These are phyloP conservation scores for Fregetta grallaria DNA, from an alignment of 2,113 vertebrate species.

Conservation along the genomic window DNA sequence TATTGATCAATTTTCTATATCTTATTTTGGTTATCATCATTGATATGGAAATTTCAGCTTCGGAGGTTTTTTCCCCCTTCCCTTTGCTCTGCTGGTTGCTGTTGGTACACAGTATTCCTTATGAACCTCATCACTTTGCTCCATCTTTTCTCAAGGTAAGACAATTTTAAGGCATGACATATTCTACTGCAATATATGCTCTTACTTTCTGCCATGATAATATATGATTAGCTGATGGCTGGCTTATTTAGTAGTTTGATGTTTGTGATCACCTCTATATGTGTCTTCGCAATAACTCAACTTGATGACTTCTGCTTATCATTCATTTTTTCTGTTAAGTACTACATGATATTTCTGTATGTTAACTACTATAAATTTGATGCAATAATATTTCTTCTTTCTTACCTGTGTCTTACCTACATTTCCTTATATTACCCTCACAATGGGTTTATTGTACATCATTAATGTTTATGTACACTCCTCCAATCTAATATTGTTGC, in stretches of 20 bases:
- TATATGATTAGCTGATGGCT: background rate
- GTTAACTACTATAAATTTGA: background rate
- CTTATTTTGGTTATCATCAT: background rate
- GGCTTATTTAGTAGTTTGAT: background rate
- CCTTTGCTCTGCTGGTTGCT: background rate
- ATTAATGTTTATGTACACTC: background rate
- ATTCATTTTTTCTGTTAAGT: background rate
- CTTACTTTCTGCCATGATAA: background rate
- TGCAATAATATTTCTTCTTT: background rate
- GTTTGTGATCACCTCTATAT: background rate
- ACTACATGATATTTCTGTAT: background rate
- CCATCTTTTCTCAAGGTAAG: background rate
- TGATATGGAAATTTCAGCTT: background rate
- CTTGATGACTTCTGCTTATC: background rate
- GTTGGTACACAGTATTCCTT: background rate
- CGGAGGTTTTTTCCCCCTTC: background rate
- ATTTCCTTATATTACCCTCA: background rate
- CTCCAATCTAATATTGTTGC: background rate
- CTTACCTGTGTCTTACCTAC: background rate
- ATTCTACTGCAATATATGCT: background rate
- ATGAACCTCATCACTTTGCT: background rate
- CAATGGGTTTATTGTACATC: background rate
- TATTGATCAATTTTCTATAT: background rate
- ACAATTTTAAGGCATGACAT: background rate
- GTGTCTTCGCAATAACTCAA: background rate